phyloP scores from a whole-genome alignment of 2,113 vertebrate species.

The Centropristis striata region DNA sequence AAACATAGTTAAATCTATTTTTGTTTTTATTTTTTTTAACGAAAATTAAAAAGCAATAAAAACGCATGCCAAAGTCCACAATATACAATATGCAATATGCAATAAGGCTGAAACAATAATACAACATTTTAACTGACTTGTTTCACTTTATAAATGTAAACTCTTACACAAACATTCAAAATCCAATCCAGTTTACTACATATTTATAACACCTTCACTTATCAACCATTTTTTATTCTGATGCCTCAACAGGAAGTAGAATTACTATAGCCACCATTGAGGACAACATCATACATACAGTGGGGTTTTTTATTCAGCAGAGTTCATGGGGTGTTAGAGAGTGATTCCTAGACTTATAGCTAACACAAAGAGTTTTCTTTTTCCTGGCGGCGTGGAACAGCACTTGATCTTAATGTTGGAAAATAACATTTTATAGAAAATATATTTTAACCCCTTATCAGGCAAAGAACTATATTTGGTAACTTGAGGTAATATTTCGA shows the following conservation, averaged over 20 bases:
- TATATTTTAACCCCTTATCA: too few species aligned
- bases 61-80: neutral
- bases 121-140: neutral
- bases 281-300: neutral
- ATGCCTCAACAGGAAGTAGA: neutral
- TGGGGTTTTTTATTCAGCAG: neutral
- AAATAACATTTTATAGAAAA: neutral
- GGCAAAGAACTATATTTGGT: too few species aligned
- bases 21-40: neutral
- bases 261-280: too few species aligned
- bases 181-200: neutral
- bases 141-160: neutral
- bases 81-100: neutral
- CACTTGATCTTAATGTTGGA: neutral
- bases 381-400: neutral
- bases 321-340: neutral
- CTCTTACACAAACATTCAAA: conserved; percentile 24
- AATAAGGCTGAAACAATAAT: neutral
- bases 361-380: neutral
- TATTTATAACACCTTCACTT: conserved; percentile 35
- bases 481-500: too few species aligned
- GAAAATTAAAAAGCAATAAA: conserved; percentile 7
- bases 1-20: neutral
- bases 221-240: neutral
- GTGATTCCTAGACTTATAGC: neutral